Conservation (phyloP, 2,888 invertebrate genomes). For the Schrankia costaestrigalis region DNA sequence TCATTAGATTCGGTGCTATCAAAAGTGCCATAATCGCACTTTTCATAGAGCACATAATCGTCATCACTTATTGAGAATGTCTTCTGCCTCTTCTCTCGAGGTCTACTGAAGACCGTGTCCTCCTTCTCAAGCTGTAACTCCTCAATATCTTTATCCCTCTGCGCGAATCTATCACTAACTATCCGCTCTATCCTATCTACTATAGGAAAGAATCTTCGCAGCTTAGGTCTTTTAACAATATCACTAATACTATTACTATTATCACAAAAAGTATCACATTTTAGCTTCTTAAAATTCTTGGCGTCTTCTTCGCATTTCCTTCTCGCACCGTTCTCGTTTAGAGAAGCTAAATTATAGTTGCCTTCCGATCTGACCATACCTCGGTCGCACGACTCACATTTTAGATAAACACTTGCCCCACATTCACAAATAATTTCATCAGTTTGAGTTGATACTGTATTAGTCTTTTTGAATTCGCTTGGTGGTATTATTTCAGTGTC, state of each 20-base stretch:
- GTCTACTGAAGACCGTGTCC: slow-evolving; percentile 61
- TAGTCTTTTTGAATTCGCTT: slow-evolving; percentile 57
- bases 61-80: slow-evolving; percentile 62
- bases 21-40: slow-evolving; percentile 70
- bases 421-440: slow-evolving; percentile 63
- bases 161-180: slow-evolving; percentile 52
- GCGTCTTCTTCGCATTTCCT: slow-evolving; percentile 54
- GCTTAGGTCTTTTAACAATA: slow-evolving; percentile 66
- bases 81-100: slow-evolving; percentile 64
- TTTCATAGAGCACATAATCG: slow-evolving; percentile 65
- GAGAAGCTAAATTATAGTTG: slow-evolving; percentile 51
- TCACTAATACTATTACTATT: slow-evolving; percentile 44
- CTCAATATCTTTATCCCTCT: slow-evolving; percentile 53
- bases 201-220: slow-evolving; percentile 59
- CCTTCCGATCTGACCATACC: slow-evolving; percentile 69
- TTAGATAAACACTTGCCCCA: slow-evolving; percentile 47
- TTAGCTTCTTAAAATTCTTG: slow-evolving; percentile 65
- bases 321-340: slow-evolving; percentile 43
- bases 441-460: slow-evolving; percentile 65
- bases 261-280: slow-evolving; percentile 67
- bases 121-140: slow-evolving; percentile 62
- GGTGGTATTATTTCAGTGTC: slow-evolving; percentile 51
- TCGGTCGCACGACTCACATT: slow-evolving; percentile 39
- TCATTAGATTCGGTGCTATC: slow-evolving; percentile 38
- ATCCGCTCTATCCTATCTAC: slow-evolving; percentile 63